A percentile compares a stretch with the other conserved stretches of the same genome.
These are phyloP conservation scores for Mystacornis crossleyi DNA, from an alignment of 2,113 vertebrate genomes.

Conservation along the genomic window DNA sequence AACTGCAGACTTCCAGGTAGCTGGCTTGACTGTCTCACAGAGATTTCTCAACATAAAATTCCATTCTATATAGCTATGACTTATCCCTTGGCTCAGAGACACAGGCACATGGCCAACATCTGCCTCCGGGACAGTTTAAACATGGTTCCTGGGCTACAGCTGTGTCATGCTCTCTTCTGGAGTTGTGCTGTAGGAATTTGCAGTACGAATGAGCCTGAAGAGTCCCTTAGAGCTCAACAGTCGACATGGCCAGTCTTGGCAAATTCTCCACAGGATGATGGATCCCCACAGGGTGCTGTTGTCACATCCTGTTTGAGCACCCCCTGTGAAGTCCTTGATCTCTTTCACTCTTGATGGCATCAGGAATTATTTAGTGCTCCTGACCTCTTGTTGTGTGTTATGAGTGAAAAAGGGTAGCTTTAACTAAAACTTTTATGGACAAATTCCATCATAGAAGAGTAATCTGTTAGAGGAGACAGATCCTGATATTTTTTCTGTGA, in stretches of 20 bases:
- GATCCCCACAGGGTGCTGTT: not conserved
- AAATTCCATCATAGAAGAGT: not conserved
- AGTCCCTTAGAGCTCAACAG: not conserved
- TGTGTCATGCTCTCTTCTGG: not conserved
- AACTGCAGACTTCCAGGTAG: not conserved
- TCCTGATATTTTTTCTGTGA: not conserved
- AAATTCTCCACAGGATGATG: not conserved
- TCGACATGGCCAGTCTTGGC: not conserved
- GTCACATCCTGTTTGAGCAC: not conserved
- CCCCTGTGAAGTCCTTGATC: not conserved
- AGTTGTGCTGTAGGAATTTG: not conserved
- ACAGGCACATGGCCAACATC: rapidly evolving
- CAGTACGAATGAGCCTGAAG: not conserved
- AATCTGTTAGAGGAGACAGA: not conserved
- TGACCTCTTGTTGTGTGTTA: not conserved
- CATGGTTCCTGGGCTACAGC: not conserved
- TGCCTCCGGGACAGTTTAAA: not conserved
- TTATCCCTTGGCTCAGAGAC: not conserved
- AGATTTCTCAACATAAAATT: not conserved
- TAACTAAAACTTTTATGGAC: not conserved
- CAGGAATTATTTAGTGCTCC: not conserved
- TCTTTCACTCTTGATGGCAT: not conserved
- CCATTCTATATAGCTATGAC: not conserved
- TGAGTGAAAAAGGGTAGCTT: not conserved
- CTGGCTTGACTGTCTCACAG: not conserved